Base-by-base conservation (phyloP, 2,797 vertebrate genomes). In the Peromyscus attwateri region DNA sequence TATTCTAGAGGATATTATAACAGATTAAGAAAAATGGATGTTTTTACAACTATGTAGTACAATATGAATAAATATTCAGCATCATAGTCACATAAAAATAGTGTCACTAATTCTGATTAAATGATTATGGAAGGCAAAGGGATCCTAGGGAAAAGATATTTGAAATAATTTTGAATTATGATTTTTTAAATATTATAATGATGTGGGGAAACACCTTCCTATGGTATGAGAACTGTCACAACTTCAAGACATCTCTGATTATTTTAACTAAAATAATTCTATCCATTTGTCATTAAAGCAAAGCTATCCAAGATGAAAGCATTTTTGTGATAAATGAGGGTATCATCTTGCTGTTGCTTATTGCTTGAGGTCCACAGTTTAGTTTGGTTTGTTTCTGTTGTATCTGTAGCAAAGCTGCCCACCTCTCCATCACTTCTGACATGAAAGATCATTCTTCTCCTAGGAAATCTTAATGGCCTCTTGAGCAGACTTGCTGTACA, bases 201-300 rank as follows among this genome's bases (percentile, higher is more conserved):
- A 82, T 89, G 94, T 93, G 27, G 29, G 52, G 85, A 94, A 94
- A 89, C 10, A 85, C 6, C 23, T 75, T 64, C 25, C 60, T 43
- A 66, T 40, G 2, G 88, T 91, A 40, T 94, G 55, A 95, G 76
- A 89, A 75, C 11, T 60, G 21, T 25, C 31, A 52, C 52, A 57
- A 57, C 9, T 57, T 88, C 27, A 95, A 64, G 55, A 70, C 23
- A 14, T 43, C 27, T 52, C n/a, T 92, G 71, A 21, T 89, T 34
- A 6, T 93, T 79, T 83, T 90, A 77, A 40, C 37, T 87, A 92
- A 92, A 91, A 90, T 29, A 80, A 83, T 87, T 82, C 46, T 55
- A 16, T 60, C 55, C 27, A 91, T 60, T 55, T 75, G 16, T 89
- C 40, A 19, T 73, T 84, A 25, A 76, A 88, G 46, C 13, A 79